Percentiles rank a stretch among this genome's conserved stretches.
Evolutionary conservation across 1,140 invertebrate genomes (phyloP).

Genomic region (Brachionus rotundiformis): DNA sequence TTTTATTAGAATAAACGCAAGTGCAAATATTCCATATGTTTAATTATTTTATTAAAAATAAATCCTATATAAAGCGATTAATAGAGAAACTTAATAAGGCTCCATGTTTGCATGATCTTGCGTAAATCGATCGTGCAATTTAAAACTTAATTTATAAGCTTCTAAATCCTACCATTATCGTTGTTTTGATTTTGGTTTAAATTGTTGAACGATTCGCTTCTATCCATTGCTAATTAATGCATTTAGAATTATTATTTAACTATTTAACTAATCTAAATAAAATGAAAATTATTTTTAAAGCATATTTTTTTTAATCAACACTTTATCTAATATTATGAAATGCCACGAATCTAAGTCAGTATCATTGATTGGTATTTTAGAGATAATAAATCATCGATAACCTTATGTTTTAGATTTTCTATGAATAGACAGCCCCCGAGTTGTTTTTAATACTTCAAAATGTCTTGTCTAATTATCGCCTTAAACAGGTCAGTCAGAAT

Average conservation of each 20-base stretch:
- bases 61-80: constrained; percentile 18
- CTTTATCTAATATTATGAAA: constrained; percentile 46
- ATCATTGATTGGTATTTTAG: constrained; percentile 32
- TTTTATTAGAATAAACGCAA: constrained; percentile 25
- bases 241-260: constrained; percentile 4
- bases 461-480: constrained; percentile 29
- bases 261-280: constrained; percentile 32
- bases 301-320: constrained; percentile 29
- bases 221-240: constrained; percentile 25
- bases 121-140: constrained; percentile 45
- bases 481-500: constrained; percentile 37
- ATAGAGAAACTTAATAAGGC: constrained; percentile 27
- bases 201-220: constrained; percentile 35
- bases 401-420: constrained; percentile 38
- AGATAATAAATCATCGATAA: constrained; percentile 42
- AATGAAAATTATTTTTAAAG: not conserved
- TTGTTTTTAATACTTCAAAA: constrained; percentile 37
- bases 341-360: constrained; percentile 20
- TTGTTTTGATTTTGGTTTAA: constrained; percentile 43
- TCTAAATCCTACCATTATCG: constrained; percentile 35
- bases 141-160: too few relatives aligned
- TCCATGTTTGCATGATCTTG: constrained; percentile 35
- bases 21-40: constrained; percentile 47
- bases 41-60: constrained; percentile 40
- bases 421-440: constrained; percentile 21